Percentiles rank a stretch among this genome's conserved stretches.
These are phyloP conservation scores for Ectropis crepuscularia DNA, from an alignment of 2,888 invertebrate genomes.

Conservation along the genomic window DNA sequence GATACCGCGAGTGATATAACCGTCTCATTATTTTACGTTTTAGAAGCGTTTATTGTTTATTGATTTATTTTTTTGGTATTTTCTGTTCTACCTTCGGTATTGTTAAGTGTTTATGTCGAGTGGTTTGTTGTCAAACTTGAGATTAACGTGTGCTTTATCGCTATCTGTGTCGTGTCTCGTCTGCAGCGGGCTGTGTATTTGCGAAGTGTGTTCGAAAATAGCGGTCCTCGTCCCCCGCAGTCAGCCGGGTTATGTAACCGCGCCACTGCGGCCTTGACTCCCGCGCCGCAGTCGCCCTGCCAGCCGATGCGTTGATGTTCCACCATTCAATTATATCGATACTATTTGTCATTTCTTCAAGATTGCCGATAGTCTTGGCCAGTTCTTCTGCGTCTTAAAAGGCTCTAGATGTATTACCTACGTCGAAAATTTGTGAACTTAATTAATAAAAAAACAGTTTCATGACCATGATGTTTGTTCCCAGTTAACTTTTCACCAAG, in stretches of 20 bases:
- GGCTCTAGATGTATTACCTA: too few species aligned
- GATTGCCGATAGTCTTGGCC: not conserved
- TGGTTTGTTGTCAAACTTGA: slow-evolving; percentile 30
- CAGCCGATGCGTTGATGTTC: slow-evolving; percentile 39
- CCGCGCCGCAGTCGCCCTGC: slow-evolving; percentile 70
- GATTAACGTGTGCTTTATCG: slow-evolving; percentile 29
- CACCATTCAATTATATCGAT: slow-evolving; percentile 18
- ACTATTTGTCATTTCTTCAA: slow-evolving; percentile 9
- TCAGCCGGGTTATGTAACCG: slow-evolving; percentile 72
- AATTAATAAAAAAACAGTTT: too few species aligned
- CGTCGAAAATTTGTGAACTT: too few species aligned
- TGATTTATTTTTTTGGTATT: slow-evolving; percentile 12
- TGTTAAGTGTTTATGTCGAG: slow-evolving; percentile 18
- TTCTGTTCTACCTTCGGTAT: slow-evolving; percentile 22
- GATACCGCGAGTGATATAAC: slow-evolving; percentile 31
- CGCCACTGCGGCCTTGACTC: slow-evolving; percentile 81
- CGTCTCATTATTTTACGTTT: slow-evolving; percentile 21
- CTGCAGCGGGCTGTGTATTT: slow-evolving; percentile 51
- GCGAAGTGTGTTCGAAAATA: slow-evolving; percentile 74
- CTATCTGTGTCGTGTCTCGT: slow-evolving; percentile 13
- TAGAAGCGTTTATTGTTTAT: slow-evolving; percentile 9
- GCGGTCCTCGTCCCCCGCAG: slow-evolving; percentile 69
- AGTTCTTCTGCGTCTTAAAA: not conserved
- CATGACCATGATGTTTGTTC: too few species aligned
- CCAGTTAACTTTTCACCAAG: too few species aligned